Evolutionary conservation across 2,888 invertebrate species (phyloP).

Genomic region (Mesorhabditis belari): DNA sequence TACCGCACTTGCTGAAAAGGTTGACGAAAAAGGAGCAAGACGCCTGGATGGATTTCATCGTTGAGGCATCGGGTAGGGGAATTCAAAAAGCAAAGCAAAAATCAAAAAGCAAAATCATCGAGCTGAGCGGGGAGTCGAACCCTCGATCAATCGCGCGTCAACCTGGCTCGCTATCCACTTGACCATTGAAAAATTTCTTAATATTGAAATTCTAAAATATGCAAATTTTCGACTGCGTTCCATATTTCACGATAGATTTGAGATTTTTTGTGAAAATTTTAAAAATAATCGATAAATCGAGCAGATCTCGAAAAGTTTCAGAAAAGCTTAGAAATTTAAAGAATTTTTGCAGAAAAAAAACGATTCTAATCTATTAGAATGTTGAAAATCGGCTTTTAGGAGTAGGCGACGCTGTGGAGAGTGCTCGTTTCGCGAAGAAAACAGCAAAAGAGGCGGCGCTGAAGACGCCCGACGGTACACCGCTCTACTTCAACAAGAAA

Average conservation of each 20-base stretch:
- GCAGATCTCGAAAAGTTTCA: too few relatives aligned
- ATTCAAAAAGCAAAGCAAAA: too few relatives aligned
- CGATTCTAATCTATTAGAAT: not conserved
- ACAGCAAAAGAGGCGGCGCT: conserved; percentile 4
- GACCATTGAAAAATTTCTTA: not conserved
- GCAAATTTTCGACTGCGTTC: too few relatives aligned
- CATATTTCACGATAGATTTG: too few relatives aligned
- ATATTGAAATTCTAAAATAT: too few relatives aligned
- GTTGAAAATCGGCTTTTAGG: conserved; percentile 7
- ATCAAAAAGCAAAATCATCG: conserved; percentile 5
- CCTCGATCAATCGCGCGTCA: not conserved
- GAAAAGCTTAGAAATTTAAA: too few relatives aligned
- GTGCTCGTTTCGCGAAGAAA: not conserved
- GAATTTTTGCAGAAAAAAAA: too few relatives aligned
- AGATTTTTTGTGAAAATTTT: too few relatives aligned
- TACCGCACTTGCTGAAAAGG: conserved; percentile 39
- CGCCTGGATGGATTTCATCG: conserved; percentile 48
- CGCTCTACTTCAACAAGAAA: conserved; percentile 37
- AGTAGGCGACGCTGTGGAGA: conserved; percentile 20
- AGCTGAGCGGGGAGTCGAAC: not conserved
- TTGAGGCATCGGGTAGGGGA: conserved; percentile 44
- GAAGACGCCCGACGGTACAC: conserved; percentile 20
- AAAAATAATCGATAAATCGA: too few relatives aligned
- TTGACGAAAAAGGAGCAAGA: conserved; percentile 39
- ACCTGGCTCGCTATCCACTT: not conserved